phyloP scores from a whole-genome alignment of 2,888 invertebrate genomes.

The Thyatira batis region DNA sequence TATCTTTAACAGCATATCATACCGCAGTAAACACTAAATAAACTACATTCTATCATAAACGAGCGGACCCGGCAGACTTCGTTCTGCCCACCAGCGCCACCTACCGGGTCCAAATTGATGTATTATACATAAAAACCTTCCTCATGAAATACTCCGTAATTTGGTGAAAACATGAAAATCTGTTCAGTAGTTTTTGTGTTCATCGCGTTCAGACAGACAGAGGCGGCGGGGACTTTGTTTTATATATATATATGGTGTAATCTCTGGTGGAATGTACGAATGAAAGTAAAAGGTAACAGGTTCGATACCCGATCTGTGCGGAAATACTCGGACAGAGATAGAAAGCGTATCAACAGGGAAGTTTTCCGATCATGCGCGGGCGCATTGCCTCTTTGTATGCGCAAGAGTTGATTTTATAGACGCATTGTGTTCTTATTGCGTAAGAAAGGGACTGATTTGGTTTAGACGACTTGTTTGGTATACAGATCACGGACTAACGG shows the following conservation, averaged over 20 bases:
- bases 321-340: conserved; percentile 22
- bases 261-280: conserved; percentile 4
- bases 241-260: too few species aligned
- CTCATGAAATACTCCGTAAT: too few species aligned
- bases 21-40: neutral
- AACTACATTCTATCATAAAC: neutral
- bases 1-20: neutral
- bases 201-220: too few species aligned
- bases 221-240: too few species aligned
- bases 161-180: too few species aligned
- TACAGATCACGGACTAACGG: too few species aligned
- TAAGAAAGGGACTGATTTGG: neutral
- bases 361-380: conserved; percentile 37
- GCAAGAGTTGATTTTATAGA: conserved; percentile 3
- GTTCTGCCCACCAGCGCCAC: too few species aligned
- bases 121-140: too few species aligned
- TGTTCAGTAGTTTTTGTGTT: too few species aligned
- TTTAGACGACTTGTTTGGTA: too few species aligned
- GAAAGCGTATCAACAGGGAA: conserved; percentile 36
- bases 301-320: conserved; percentile 18
- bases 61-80: too few species aligned
- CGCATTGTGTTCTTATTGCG: neutral
- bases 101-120: too few species aligned
- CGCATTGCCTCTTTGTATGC: conserved; percentile 12
- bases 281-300: conserved; percentile 29